Evolutionary conservation across 2,797 vertebrate species (phyloP).

Genomic region (Gymnothorax javanicus): DNA sequence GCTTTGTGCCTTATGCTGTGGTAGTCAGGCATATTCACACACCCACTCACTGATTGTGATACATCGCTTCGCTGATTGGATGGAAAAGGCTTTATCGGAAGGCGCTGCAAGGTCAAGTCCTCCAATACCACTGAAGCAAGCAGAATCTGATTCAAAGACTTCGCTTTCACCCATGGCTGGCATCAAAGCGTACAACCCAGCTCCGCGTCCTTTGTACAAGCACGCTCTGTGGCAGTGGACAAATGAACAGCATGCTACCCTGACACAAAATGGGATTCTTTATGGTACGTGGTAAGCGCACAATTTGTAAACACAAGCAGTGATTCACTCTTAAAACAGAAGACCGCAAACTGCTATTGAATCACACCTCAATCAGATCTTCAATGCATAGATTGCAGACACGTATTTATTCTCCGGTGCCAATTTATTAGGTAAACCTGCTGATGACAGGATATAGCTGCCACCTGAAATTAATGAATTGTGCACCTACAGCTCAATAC

Average conservation of each 20-base stretch:
- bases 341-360: not conserved
- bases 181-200: not conserved
- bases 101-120: conserved; percentile 40
- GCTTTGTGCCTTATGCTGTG: not conserved
- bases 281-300: not conserved
- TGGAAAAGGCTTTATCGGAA: conserved; percentile 35
- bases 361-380: not conserved
- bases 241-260: not conserved
- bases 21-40: not conserved
- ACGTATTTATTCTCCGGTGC: no score
- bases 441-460: no score
- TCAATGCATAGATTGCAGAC: not conserved
- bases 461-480: no score
- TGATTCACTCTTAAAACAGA: not conserved
- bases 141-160: conserved; percentile 39
- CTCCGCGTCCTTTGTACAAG: not conserved
- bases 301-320: not conserved
- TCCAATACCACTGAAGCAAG: conserved; percentile 48
- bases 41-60: conserved; percentile 29
- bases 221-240: not conserved
- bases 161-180: conserved; percentile 27
- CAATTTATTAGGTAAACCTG: no score
- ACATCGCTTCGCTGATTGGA: conserved; percentile 47
- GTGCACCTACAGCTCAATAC: no score
- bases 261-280: not conserved